phyloP scores from a whole-genome alignment of 2,113 vertebrate species.

The Andinoacara biseriatus region DNA sequence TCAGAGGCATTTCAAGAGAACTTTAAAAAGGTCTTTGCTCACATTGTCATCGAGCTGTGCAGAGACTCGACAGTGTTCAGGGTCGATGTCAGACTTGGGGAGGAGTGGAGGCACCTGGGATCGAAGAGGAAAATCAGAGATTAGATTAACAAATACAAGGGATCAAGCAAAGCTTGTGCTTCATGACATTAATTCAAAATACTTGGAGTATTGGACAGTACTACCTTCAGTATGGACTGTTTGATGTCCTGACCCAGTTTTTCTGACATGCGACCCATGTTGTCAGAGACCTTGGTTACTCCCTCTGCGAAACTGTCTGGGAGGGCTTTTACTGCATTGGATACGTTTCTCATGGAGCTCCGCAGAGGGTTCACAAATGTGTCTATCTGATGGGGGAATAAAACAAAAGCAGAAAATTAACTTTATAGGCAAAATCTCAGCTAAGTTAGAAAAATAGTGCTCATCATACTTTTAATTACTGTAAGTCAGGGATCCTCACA shows the following conservation, averaged over 20 bases:
- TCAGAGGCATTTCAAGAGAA: background rate
- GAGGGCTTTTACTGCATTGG: conserved; percentile 95
- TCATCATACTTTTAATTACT: background rate
- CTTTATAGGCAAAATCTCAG: background rate
- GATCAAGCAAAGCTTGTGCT: background rate
- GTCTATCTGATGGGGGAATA: conserved; percentile 86
- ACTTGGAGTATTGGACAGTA: background rate
- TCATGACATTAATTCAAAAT: background rate
- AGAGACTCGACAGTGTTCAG: conserved; percentile 94
- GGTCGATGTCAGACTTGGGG: conserved; percentile 91
- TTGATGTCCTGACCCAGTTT: conserved; percentile 96
- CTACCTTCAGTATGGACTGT: conserved; percentile 97
- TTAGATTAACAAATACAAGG: background rate
- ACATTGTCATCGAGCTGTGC: conserved; percentile 97
- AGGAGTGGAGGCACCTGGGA: conserved; percentile 91
- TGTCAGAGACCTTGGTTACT: conserved; percentile 98
- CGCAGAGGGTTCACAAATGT: conserved; percentile 98
- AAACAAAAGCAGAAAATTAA: background rate
- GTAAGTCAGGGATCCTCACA: no score
- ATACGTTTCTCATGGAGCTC: conserved; percentile 99
- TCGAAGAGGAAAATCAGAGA: background rate
- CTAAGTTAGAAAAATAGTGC: background rate
- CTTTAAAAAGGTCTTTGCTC: conserved; percentile 68
- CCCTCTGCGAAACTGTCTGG: conserved; percentile 98
- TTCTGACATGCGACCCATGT: conserved; percentile 98